Evolutionary conservation across 2,113 vertebrate genomes (phyloP).

Genomic region (Silurus glanis): DNA sequence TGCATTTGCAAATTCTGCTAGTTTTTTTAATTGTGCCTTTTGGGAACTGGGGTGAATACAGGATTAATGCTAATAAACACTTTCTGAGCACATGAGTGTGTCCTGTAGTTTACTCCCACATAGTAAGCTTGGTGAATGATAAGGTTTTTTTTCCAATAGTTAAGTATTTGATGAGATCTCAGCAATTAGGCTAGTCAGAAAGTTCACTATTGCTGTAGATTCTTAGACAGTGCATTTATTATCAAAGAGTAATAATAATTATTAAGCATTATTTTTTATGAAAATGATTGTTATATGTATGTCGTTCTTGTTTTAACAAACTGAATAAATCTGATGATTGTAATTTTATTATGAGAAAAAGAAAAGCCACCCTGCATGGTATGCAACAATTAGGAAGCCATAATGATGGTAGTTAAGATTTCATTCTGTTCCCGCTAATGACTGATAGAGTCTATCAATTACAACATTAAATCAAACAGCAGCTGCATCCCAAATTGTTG

Average conservation of each 20-base stretch:
- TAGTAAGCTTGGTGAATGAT: background rate
- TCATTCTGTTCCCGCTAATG: slow-evolving; percentile 88
- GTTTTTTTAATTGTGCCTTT: background rate
- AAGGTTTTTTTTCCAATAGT: background rate
- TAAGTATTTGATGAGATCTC: background rate
- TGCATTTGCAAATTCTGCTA: background rate
- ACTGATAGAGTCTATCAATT: slow-evolving; percentile 92
- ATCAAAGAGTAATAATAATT: background rate
- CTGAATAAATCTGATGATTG: slow-evolving; percentile 63
- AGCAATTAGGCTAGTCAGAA: background rate
- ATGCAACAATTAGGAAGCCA: slow-evolving; percentile 72
- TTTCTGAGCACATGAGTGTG: background rate
- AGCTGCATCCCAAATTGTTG: slow-evolving; percentile 82
- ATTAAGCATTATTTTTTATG: background rate
- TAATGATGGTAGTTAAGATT: slow-evolving; percentile 86
- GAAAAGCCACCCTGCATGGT: slow-evolving; percentile 68
- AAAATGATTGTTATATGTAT: background rate
- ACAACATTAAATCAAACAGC: slow-evolving; percentile 79
- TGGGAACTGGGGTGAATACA: background rate
- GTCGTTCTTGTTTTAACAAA: slow-evolving; percentile 40
- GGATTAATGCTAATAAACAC: background rate
- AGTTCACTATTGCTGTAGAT: background rate
- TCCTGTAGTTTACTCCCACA: background rate
- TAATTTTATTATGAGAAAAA: slow-evolving; percentile 72
- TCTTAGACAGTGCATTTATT: background rate